Percentiles rank a stretch among this genome's conserved stretches.
phyloP scores from a whole-genome alignment of 2,113 vertebrate species.

The Aramus guarauna region DNA sequence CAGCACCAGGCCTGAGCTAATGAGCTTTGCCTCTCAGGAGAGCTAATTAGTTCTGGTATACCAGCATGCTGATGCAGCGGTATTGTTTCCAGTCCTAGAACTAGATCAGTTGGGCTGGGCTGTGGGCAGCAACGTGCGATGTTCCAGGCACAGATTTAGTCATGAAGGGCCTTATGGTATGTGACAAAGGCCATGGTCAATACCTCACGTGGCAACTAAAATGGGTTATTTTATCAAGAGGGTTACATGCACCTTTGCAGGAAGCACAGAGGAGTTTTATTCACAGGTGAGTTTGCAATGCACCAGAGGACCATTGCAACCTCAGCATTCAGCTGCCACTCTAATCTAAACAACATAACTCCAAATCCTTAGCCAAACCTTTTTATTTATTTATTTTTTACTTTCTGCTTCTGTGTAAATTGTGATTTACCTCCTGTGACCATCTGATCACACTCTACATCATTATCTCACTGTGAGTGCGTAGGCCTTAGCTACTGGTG shows the following conservation, averaged over 20 bases:
- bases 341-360: background rate
- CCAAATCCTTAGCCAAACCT: background rate
- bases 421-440: background rate
- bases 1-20: background rate
- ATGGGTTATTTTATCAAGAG: background rate
- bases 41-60: conserved; percentile 26
- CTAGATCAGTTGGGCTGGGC: background rate
- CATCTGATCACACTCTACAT: too few species aligned
- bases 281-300: background rate
- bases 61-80: background rate
- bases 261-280: background rate
- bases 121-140: background rate
- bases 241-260: background rate
- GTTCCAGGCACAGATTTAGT: background rate
- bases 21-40: conserved; percentile 26
- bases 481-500: background rate
- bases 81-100: background rate
- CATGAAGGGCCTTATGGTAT: background rate
- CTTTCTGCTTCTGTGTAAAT: background rate
- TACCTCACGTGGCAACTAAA: background rate
- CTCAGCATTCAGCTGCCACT: background rate
- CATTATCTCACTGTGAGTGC: background rate
- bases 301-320: background rate
- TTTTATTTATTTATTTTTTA: background rate
- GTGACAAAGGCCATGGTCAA: background rate